These are phyloP conservation scores for Gymnobelideus leadbeateri DNA, from an alignment of 2,113 vertebrate genomes.

Conservation along the genomic window DNA sequence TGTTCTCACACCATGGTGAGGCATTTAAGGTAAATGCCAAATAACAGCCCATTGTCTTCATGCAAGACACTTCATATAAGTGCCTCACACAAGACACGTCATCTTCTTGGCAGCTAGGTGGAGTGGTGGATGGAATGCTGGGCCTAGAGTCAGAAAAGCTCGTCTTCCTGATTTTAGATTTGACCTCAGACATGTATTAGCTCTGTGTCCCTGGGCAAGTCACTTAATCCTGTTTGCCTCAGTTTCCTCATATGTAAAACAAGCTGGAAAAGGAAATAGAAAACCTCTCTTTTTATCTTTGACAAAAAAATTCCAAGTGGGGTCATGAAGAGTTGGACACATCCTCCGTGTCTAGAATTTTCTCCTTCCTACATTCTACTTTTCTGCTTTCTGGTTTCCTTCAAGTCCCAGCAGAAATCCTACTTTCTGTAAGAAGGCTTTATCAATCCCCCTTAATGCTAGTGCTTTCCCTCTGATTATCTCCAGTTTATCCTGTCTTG, in stretches of 20 bases:
- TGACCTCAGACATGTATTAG: too few relatives aligned
- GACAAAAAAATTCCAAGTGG: neutral
- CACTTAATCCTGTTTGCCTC: neutral
- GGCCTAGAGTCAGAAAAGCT: neutral
- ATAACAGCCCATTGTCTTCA: too few relatives aligned
- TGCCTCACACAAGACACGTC: neutral
- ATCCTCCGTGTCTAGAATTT: neutral
- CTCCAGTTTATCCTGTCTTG: neutral
- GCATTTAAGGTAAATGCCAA: too few relatives aligned
- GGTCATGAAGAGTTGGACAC: neutral
- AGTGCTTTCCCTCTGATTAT: neutral
- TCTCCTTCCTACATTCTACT: neutral
- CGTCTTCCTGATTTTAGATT: too few relatives aligned
- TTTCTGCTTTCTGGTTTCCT: neutral
- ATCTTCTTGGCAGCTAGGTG: neutral
- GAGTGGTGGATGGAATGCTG: too few relatives aligned
- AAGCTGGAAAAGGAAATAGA: neutral
- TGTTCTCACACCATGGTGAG: neutral
- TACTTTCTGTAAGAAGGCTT: neutral
- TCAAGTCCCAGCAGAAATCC: neutral
- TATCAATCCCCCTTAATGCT: neutral
- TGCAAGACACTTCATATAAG: too few relatives aligned
- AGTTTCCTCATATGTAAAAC: neutral
- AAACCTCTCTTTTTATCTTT: neutral
- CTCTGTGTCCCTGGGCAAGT: neutral